Evolutionary conservation across 2,113 vertebrate species (phyloP).

Genomic region (Meleagris gallopavo): DNA sequence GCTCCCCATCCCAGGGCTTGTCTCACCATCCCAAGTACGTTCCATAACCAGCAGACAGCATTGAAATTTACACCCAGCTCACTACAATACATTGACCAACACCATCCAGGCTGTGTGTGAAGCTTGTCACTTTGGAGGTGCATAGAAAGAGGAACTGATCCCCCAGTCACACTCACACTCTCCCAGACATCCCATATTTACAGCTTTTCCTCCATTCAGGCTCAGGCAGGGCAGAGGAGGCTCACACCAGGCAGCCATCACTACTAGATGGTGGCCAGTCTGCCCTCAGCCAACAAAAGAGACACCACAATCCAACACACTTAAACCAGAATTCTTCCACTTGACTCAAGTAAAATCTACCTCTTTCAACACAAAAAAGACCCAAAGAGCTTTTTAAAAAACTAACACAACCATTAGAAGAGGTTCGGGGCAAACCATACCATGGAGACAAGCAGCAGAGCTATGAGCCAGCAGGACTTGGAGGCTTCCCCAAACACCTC

Average conservation of each 20-base stretch:
- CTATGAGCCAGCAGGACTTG: not conserved
- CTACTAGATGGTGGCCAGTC: no score
- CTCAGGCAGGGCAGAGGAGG: not conserved
- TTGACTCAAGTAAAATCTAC: rapidly evolving
- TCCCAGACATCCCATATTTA: not conserved
- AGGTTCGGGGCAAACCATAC: not conserved
- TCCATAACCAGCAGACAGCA: not conserved
- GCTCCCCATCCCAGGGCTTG: not conserved
- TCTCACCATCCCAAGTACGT: not conserved
- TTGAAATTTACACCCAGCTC: not conserved
- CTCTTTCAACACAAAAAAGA: not conserved
- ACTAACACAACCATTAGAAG: not conserved
- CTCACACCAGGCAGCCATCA: not conserved
- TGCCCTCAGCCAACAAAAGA: not conserved
- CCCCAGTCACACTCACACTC: rapidly evolving
- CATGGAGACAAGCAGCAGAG: not conserved
- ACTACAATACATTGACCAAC: not conserved
- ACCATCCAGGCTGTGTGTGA: rapidly evolving
- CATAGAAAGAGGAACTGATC: rapidly evolving
- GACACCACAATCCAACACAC: not conserved
- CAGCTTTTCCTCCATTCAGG: not conserved
- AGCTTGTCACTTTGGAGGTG: not conserved
- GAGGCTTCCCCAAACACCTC: not conserved
- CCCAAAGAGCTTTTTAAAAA: not conserved
- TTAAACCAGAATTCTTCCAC: not conserved